Base-by-base conservation (phyloP, 2,888 invertebrate genomes). In the Caenorhabditis angaria region DNA sequence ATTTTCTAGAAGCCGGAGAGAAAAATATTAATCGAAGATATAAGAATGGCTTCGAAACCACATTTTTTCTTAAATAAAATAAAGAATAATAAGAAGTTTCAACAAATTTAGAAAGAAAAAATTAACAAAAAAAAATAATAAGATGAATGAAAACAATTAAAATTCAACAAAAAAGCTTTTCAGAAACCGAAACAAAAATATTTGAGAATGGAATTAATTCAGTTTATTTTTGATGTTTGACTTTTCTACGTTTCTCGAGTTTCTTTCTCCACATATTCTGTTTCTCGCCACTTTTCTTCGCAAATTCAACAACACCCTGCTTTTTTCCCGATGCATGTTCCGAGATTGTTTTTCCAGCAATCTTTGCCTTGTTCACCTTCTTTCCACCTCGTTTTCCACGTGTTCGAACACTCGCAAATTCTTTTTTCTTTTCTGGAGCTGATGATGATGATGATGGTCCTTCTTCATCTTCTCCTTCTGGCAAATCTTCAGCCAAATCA, bases 191-290 rank as follows among this genome's bases (percentile, higher is more conserved):
- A 48, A 18, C 22, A 12, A 32, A 28, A 48, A 35, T 35, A 25
- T 51, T 29, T 29, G 27, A 27, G 6, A 54, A 61, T 12, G 1
- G 10, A n/a, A 53, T 5, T 14, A 48, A 47, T 14, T 4, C 18
- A 61, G 8, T 50, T 61, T 65, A 73, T 58, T 69, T 62, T 70
- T 85, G 85, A 63, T 85, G 85, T 64, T 85, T 85, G 54, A 76
- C 68, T 67, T 84, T 84, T 59, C 80, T 75, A 67, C 80, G 77
- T 68, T 85, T 85, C 56, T 83, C 81, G 55, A 85, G 70, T 68
- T 85, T 85, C 77, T 85, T 85, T 65, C 41, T 75, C 84, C 84
- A 84, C 83, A 84, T 83, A 58, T 83, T 84, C 62, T 70, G 66
- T 65, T 80, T 80, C 27, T 77, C 65, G 25, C 76, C 77, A 24